Evolutionary conservation across 1,140 invertebrate genomes (phyloP).

Genomic region (Pseudomyrmex concolor): DNA sequence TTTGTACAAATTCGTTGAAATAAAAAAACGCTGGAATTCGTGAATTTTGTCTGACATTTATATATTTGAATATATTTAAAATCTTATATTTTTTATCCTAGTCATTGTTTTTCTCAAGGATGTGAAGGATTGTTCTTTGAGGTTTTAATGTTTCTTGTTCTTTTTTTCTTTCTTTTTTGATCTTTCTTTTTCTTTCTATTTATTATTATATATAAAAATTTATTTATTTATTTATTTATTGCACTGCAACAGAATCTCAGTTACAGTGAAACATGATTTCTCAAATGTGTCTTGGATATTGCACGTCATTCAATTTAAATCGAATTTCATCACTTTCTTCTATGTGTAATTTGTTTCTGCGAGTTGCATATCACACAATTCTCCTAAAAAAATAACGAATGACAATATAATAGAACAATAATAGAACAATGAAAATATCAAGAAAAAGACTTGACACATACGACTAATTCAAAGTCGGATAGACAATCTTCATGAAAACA

Average conservation of each 20-base stretch:
- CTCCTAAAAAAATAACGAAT: conserved; percentile 76
- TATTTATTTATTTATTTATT: conserved; percentile 26
- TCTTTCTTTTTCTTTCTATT: background rate
- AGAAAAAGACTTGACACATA: conserved; percentile 63
- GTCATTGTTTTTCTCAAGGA: too few relatives aligned
- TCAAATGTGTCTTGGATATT: conserved; percentile 11
- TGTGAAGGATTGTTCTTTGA: too few relatives aligned
- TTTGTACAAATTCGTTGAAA: too few relatives aligned
- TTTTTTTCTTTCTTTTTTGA: too few relatives aligned
- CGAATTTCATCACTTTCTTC: conserved; percentile 79
- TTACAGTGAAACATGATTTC: conserved; percentile 3
- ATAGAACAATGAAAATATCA: conserved; percentile 10
- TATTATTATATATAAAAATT: conserved; percentile 38
- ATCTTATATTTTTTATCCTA: too few relatives aligned
- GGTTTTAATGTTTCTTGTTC: too few relatives aligned
- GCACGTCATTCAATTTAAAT: conserved; percentile 14
- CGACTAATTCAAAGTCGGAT: conserved; percentile 83
- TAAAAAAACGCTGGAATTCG: too few relatives aligned
- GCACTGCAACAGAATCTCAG: background rate
- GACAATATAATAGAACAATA: background rate
- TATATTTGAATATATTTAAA: too few relatives aligned
- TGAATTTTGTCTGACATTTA: too few relatives aligned
- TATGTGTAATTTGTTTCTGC: conserved; percentile 76
- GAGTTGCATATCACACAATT: conserved; percentile 88
- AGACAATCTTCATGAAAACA: conserved; percentile 95